Evolutionary conservation across 2,113 vertebrate species (phyloP).

Genomic region (Tympanuchus pallidicinctus): DNA sequence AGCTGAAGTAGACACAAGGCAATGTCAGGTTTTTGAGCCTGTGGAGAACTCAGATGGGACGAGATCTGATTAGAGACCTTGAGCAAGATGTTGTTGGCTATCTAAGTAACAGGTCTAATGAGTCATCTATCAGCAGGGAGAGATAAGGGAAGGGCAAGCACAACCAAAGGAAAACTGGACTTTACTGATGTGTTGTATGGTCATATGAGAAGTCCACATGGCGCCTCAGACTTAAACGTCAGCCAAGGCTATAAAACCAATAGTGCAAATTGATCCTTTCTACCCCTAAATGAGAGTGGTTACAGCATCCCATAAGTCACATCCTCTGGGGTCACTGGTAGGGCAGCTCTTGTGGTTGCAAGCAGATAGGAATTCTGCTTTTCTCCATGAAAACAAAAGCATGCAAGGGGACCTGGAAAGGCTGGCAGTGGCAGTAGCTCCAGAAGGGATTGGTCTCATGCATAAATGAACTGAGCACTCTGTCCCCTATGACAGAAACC

Average conservation of each 20-base stretch:
- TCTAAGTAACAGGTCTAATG: not conserved
- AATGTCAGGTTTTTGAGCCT: not conserved
- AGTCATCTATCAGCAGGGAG: not conserved
- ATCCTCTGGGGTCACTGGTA: not conserved
- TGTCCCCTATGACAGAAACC: not conserved
- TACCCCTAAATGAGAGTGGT: accelerated
- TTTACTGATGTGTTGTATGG: not conserved
- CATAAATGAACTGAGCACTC: not conserved
- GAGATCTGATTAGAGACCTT: not conserved
- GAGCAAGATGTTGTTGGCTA: not conserved
- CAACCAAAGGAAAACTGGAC: not conserved
- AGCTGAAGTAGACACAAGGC: not conserved
- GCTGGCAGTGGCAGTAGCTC: not conserved
- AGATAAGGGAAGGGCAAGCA: not conserved
- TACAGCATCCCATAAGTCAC: accelerated
- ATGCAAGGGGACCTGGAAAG: not conserved
- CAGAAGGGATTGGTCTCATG: not conserved
- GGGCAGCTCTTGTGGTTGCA: not conserved
- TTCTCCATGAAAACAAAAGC: not conserved
- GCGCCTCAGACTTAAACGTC: not conserved
- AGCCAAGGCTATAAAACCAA: not conserved
- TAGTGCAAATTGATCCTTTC: not conserved
- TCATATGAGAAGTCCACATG: not conserved
- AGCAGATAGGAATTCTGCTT: not conserved
- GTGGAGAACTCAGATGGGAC: not conserved